phyloP scores from a whole-genome alignment of 2,113 vertebrate genomes.

The Connochaetes taurinus region DNA sequence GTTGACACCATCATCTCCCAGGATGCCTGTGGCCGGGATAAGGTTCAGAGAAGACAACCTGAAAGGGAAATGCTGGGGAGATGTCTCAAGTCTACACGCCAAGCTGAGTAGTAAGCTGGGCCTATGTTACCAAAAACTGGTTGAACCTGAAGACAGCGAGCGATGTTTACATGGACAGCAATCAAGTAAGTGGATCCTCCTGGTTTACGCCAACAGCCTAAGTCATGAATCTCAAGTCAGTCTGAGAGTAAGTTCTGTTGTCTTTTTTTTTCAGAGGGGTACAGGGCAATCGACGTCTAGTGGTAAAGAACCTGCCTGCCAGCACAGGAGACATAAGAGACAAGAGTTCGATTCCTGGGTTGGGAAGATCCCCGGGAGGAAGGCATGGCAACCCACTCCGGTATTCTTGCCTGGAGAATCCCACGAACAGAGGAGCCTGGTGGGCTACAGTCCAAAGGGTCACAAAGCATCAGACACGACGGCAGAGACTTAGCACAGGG shows the following conservation, averaged over 20 bases:
- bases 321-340: neutral
- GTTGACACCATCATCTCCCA: neutral
- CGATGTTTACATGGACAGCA: neutral
- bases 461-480: neutral
- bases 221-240: neutral
- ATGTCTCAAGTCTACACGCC: neutral
- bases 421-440: neutral
- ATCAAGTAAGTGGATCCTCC: neutral
- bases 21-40: neutral
- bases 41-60: neutral
- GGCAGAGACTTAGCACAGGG: neutral
- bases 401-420: neutral
- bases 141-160: neutral
- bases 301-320: neutral
- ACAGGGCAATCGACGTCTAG: neutral
- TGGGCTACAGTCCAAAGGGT: neutral
- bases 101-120: neutral
- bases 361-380: neutral
- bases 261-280: neutral
- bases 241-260: neutral
- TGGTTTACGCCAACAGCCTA: neutral
- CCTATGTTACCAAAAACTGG: neutral
- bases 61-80: neutral
- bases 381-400: neutral
- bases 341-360: neutral